Conservation (phyloP, 2,113 vertebrate genomes). For the Tragelaphus strepsiceros region DNA sequence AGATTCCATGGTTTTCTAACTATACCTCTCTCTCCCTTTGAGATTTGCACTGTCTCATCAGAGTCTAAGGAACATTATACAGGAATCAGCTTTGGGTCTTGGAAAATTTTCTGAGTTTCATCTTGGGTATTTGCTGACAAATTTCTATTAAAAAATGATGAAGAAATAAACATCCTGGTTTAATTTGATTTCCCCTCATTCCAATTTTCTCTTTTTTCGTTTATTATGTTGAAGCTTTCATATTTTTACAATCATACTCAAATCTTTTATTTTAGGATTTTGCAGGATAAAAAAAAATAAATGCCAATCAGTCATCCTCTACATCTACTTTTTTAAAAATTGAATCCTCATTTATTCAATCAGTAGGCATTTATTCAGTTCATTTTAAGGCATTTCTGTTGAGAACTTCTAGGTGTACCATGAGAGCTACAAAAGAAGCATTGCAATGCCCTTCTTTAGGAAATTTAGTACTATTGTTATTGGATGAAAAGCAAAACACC, state of each 20-base stretch:
- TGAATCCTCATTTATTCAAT: slow-evolving; percentile 41
- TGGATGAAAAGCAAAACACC: not conserved
- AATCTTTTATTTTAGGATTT: slow-evolving; percentile 33
- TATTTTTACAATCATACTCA: slow-evolving; percentile 27
- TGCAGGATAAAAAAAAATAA: slow-evolving; percentile 25
- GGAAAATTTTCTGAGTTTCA: not conserved
- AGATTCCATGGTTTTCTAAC: not conserved
- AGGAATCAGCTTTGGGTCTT: not conserved
- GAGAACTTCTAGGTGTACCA: not conserved
- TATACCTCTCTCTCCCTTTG: not conserved
- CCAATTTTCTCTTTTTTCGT: slow-evolving; percentile 4
- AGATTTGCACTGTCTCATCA: not conserved
- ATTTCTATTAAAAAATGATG: slow-evolving; percentile 16
- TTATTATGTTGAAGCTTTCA: not conserved
- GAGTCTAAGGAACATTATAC: not conserved
- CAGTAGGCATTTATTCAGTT: slow-evolving; percentile 18
- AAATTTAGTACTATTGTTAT: not conserved
- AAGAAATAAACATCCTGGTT: not conserved
- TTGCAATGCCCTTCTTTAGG: not conserved
- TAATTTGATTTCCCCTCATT: not conserved
- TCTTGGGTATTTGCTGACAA: not conserved
- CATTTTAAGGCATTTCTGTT: not conserved
- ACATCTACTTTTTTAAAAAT: not conserved
- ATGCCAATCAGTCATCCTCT: slow-evolving; percentile 33
- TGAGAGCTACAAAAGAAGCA: not conserved